Evolutionary conservation across 1,140 invertebrate species (phyloP).

Genomic region (Ooceraea biroi): DNA sequence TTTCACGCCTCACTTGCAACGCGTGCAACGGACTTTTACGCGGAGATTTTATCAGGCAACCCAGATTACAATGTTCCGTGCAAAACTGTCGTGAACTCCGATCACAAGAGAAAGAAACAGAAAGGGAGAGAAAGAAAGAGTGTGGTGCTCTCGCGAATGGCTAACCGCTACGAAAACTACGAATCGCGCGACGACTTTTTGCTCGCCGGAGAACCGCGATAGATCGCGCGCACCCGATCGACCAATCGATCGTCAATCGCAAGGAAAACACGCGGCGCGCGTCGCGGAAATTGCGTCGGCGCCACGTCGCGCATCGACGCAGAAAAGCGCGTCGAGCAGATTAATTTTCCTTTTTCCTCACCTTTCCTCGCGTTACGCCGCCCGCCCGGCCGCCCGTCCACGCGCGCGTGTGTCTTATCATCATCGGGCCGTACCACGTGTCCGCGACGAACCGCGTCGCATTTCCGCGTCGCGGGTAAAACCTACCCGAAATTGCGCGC

Average conservation of each 20-base stretch:
- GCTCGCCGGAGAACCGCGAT: no score
- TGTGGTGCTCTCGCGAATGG: no score
- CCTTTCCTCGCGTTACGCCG: neutral
- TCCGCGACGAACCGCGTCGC: neutral
- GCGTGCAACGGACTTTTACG: no score
- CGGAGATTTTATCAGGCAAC: no score
- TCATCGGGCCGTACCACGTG: constrained; percentile 24
- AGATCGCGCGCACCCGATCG: neutral
- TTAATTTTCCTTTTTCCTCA: constrained; percentile 16
- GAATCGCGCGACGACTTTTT: no score
- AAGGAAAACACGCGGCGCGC: constrained; percentile 36
- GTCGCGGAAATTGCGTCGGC: constrained; percentile 51
- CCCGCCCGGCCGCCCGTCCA: neutral
- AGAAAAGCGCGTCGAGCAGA: constrained; percentile 47
- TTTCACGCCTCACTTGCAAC: no score
- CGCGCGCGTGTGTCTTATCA: constrained; percentile 1
- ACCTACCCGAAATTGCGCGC: neutral
- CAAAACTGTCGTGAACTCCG: no score
- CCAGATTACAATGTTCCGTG: no score
- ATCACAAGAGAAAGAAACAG: no score
- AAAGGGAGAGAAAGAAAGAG: no score
- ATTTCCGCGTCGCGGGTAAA: constrained; percentile 3
- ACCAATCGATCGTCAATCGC: constrained; percentile 6
- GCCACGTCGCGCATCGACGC: constrained; percentile 39
- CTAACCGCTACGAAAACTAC: no score